Base-by-base conservation (phyloP, 1,140 invertebrate genomes). In the Arctopsyche grandis region DNA sequence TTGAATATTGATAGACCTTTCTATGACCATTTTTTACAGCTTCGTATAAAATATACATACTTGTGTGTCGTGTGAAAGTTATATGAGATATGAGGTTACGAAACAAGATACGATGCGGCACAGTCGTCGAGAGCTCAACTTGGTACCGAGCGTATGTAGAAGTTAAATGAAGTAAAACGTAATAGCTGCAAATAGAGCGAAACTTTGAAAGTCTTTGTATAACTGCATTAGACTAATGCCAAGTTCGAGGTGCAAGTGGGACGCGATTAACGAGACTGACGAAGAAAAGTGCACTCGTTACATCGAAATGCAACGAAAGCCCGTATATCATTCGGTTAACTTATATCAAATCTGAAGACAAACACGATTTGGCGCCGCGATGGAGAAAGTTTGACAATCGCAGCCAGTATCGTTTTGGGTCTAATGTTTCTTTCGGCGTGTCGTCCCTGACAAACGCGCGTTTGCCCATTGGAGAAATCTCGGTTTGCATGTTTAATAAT, bases 401-500 rank as follows among this genome's bases (percentile, higher is more conserved):
- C 44, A 5, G 21, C n/a, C 24, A n/a, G 46, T 46, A 74, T 56
- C 71, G 43, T 22, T 44, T 74, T 19, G 71, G 71, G 71, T 74
- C 48, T 74, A 74, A 74, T 74, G 71, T 74, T 74, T 74, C 71
- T 74, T 74, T 74, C 71, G 48, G 43, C 19, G 21, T 71, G 48
- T 74, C 48, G 71, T 66, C 24, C n/a, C 24, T 9, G 22, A 43
- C 14, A 52, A 52, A 21, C 70, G 24, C 12, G 69, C 77, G 69
- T 69, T 77, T 70, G 70, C 78, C 71, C 77, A 60, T 63, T 58
- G 52, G 79, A 80, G 78, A 79, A 82, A 80, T 82, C 81, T 79
- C 79, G 79, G 78, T 82, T 82, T 82, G 81, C 81, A 82, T 82
- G 77, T 77, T 82, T 82, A 82, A 80, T 80, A 80, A 79, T 71